These are phyloP conservation scores for Raja brachyura DNA, from an alignment of 2,113 vertebrate species.

Conservation along the genomic window DNA sequence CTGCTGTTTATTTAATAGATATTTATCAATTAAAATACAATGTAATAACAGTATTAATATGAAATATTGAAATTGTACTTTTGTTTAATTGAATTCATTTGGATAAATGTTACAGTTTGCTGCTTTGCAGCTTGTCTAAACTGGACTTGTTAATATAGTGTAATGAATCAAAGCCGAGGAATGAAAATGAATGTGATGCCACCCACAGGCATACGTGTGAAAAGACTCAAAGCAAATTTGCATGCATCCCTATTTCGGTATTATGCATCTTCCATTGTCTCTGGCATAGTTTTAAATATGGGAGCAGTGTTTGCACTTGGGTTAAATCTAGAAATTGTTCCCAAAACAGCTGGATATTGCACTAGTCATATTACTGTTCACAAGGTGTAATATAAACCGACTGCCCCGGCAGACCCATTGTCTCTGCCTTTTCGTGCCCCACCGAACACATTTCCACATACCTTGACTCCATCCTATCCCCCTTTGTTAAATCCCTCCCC, in stretches of 20 bases:
- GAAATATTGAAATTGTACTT: background rate
- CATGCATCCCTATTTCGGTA: background rate
- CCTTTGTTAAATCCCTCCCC: too few species aligned
- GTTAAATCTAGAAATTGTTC: background rate
- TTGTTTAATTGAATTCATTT: background rate
- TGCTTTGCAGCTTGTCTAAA: background rate
- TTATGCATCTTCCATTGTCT: background rate
- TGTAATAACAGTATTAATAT: background rate
- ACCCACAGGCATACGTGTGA: conserved; percentile 15
- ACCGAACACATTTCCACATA: too few species aligned
- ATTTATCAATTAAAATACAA: background rate
- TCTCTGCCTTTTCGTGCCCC: too few species aligned
- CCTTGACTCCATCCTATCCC: too few species aligned
- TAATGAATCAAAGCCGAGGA: background rate
- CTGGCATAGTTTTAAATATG: background rate
- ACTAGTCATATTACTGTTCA: background rate
- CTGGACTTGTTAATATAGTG: background rate
- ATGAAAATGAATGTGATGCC: conserved; percentile 22
- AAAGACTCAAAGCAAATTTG: background rate
- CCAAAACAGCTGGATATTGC: background rate
- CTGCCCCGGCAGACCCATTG: too few species aligned
- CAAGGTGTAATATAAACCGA: too few species aligned
- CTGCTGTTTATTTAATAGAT: background rate
- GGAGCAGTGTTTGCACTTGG: background rate
- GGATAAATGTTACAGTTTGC: background rate